Percentiles rank a stretch among this genome's conserved stretches.
These are phyloP conservation scores for Aphelinus atriplicis DNA, from an alignment of 1,140 invertebrate species.

Conservation along the genomic window DNA sequence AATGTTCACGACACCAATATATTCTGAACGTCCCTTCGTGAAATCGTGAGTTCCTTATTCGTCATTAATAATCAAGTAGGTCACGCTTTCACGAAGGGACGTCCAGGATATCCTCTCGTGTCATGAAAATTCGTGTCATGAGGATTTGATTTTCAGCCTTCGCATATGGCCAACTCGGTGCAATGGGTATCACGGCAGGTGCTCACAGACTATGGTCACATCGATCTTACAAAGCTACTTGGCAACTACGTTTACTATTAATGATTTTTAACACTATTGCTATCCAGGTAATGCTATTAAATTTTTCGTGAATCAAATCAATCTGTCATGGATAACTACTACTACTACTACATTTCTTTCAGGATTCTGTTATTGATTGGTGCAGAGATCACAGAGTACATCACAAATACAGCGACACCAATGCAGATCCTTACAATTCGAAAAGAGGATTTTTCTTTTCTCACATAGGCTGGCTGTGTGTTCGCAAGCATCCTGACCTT, in stretches of 20 bases:
- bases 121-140: conserved; percentile 36
- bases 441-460: conserved; percentile 62
- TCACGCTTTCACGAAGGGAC: no score
- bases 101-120: conserved; percentile 24
- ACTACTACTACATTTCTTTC: no score
- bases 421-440: conserved; percentile 63
- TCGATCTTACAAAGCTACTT: conserved; percentile 84
- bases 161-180: conserved; percentile 59
- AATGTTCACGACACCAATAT: no score
- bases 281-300: conserved; percentile 73
- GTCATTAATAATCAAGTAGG: conserved; percentile 66
- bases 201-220: conserved; percentile 91
- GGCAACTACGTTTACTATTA: conserved; percentile 79
- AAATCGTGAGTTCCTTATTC: conserved; percentile 62
- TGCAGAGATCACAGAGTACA: conserved; percentile 76
- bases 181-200: conserved; percentile 84
- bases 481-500: conserved; percentile 75
- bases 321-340: no score
- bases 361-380: conserved; percentile 78
- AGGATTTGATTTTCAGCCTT: conserved; percentile 48
- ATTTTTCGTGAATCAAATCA: no score
- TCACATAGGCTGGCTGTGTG: conserved; percentile 79
- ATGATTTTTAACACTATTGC: conserved; percentile 81
- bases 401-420: conserved; percentile 75
- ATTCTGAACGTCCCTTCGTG: conserved; percentile 68